Evolutionary conservation across 1,140 invertebrate species (phyloP).

Genomic region (Calosoma granatense): DNA sequence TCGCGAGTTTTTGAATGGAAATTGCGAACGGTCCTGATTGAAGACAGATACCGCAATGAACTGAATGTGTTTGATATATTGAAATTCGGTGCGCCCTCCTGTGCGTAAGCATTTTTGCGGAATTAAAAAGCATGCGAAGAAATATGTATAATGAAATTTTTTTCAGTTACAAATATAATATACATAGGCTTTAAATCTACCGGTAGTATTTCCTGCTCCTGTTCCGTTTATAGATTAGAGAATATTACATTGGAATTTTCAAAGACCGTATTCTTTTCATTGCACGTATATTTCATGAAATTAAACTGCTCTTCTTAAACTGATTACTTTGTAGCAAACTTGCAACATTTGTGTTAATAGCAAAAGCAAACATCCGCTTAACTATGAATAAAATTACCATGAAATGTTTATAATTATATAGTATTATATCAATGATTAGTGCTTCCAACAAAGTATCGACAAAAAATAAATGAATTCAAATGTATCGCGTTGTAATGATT

Average conservation of each 20-base stretch:
- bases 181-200: too few relatives aligned
- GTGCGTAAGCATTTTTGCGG: not conserved
- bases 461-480: too few relatives aligned
- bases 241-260: not conserved
- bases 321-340: too few relatives aligned
- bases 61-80: not conserved
- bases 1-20: not conserved
- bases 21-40: constrained; percentile 3
- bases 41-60: constrained; percentile 1
- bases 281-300: not conserved
- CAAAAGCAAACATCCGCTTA: too few relatives aligned
- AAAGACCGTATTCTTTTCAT: not conserved
- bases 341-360: too few relatives aligned
- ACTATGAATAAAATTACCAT: too few relatives aligned
- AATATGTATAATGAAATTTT: not conserved
- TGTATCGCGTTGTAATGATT: too few relatives aligned
- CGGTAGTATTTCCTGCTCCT: not conserved
- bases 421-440: too few relatives aligned
- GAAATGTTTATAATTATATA: too few relatives aligned
- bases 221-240: not conserved
- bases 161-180: too few relatives aligned
- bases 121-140: not conserved
- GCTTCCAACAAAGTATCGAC: too few relatives aligned
- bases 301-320: not conserved
- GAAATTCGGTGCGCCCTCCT: not conserved